Evolutionary conservation across 2,888 invertebrate genomes (phyloP), one percentile per base, ranked within the genome.

Genomic region (Drosophila bunnanda): DNA sequence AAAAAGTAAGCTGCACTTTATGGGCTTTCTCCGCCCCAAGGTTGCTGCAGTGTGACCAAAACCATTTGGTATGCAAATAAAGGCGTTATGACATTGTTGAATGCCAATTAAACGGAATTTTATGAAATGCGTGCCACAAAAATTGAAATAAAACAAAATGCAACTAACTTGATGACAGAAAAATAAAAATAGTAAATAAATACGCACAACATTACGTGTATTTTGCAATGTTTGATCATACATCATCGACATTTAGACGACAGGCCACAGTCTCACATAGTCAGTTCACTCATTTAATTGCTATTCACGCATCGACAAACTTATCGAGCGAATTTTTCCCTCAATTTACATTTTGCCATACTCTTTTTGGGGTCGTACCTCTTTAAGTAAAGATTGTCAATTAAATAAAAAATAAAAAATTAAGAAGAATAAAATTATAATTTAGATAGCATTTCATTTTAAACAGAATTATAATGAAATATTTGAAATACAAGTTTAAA

Each of bases 21-120:
- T 56, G 65, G 79, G 79, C 68, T 87, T 83, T 80, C 65, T 22
- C 39, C 69, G 10, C 60, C 50, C 66, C 76, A 85, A 85, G 82
- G 88, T 70, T 57, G 52, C 0, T 25, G 55, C 50, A 64, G 78
- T 32, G 64, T 34, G 38, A 8, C 6, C 38, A 61, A 25, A 32
- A 7, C 17, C 36, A 25, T 6, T 34, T 17, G 20, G 25, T 13
- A 38, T 4, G 39, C 28, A 17, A 34, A 20, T 17, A 5, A 13
- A 61, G 67, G 56, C 43, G 60, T 66, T 58, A 53, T 89, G 89
- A 89, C 89, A 90, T 86, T 90, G 84, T 70, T 78, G 77, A 89
- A 90, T 89, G 88, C 82, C 88, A 88, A 67, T 64, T 72, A 71
- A 57, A 46, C 43, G n/a, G 46, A 62, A 43, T 53, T 48, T 44